Evolutionary conservation across 2,797 vertebrate genomes (phyloP), one percentile per base, ranked within the genome.

Genomic region (Sciaenops ocellatus): DNA sequence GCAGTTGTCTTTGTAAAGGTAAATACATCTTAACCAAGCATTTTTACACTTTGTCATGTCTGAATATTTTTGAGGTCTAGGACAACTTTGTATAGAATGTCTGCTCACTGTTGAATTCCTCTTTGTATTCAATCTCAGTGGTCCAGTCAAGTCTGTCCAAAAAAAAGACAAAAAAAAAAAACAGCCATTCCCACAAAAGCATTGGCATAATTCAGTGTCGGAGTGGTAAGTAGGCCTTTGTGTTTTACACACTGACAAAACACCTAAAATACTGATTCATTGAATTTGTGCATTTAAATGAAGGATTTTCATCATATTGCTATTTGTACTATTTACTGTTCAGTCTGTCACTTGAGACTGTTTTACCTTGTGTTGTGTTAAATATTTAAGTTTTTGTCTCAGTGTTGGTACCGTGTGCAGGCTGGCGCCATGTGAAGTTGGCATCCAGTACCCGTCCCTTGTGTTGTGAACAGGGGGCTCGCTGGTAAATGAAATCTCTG

Each of bases 1-100:
- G 52, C 77, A 67, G 78, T 91, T 76, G 78, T 92, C 90, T 92
- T 93, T 95, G 87, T 92, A 88, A 85, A 84, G 77, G 80, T 87
- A 85, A 92, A 90, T 81, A 68, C 89, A 91, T 89, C 80, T 61
- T 90, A 80, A 79, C 76, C 69, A 55, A 88, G 60, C 83, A 73
- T 92, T 92, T 91, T 85, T 90, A 93, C 78, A 84, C 87, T 87
- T 85, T 86, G 65, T 88, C 85, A 85, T 88, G 86, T 86, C 82
- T 83, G 78, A 84, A 80, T 90, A 89, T 91, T 92, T 92, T 87
- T 89, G 69, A 84, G 90, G 89, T 91, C 69, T 85, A 84, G 83
- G 77, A 85, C 85, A 85, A 84, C 73, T 91, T 93, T 94, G 83
- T 93, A 92, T 87, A 90, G 84, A 88, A 79, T 61, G 80, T 91